Base-by-base conservation (phyloP, 1,140 invertebrate genomes). In the Bombus ignitus region DNA sequence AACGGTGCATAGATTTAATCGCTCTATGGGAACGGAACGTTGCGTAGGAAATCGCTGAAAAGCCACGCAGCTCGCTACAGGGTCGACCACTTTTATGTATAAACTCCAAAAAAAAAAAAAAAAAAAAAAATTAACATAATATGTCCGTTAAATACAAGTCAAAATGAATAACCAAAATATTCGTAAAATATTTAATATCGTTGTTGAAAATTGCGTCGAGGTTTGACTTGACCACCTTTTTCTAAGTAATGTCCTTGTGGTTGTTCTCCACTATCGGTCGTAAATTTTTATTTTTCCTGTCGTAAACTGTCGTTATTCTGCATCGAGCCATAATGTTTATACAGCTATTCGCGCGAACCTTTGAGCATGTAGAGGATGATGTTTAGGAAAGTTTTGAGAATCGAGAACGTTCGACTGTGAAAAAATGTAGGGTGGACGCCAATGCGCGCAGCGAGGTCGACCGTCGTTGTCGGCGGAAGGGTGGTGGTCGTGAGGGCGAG, bases 1-100 rank as follows among this genome's bases (percentile, higher is more conserved):
- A 89, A 89, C 87, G 87, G 88, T 89, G 88, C 88, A 89, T 89
- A 88, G 88, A 89, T 89, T 87, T 87, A 83, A 87, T 89, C 87
- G 84, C 65, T 89, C 81, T 89, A 81, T 89, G 88, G 85, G 88
- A 89, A 89, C 88, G 88, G 83, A 81, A 85, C 81, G 72, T 89
- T 81, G 77, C 88, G 85, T 89, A 83, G 88, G 81, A 89, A 87
- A 89, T 89, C 81, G 59, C 53, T 77, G 81, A 75, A 68, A 84
- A 85, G 57, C 32, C n/a, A 83, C 18, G 25, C 73, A 71, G 62
- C 22, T 18, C 73, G 53, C 42, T 47, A 66, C 76, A 79, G 66
- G 37, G 65, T 83, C 57, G 59, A 74, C 44, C 35, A 65, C 74
- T 53, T 59, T 81, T 53, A n/a, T n/a, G 53, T 37, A 66, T 37